Conservation (phyloP, 2,888 invertebrate genomes). For the Tetanocera ferruginea region DNA sequence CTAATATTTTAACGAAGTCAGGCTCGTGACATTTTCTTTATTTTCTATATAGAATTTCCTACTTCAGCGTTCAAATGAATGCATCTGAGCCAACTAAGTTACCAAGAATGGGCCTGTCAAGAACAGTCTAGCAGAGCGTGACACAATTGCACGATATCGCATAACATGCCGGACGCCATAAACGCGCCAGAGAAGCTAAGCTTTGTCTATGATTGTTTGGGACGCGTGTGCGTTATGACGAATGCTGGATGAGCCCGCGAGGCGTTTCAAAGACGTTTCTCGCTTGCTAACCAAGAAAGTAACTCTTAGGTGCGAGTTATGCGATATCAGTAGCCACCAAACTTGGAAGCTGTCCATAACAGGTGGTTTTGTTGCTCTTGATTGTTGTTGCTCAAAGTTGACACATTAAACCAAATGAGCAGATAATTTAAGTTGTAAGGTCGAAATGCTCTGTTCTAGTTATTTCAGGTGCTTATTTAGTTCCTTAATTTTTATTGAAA, state of each 20-base stretch:
- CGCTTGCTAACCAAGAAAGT: background rate
- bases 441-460: background rate
- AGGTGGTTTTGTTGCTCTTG: background rate
- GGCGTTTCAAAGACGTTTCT: background rate
- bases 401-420: slow-evolving; percentile 7
- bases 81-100: background rate
- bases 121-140: slow-evolving; percentile 40
- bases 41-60: slow-evolving; percentile 26
- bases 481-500: no score
- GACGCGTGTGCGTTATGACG: slow-evolving; percentile 11
- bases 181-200: background rate
- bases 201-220: no score
- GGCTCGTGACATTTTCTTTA: slow-evolving; percentile 23
- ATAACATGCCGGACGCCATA: slow-evolving; percentile 35
- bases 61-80: slow-evolving; percentile 2
- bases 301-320: slow-evolving; percentile 1
- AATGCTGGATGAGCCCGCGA: background rate
- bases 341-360: background rate
- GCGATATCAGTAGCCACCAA: slow-evolving; percentile 17
- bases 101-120: slow-evolving; percentile 27
- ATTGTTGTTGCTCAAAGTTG: slow-evolving; percentile 7
- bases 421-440: background rate
- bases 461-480: no score
- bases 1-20: background rate
- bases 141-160: slow-evolving; percentile 52